A percentile compares a stretch with the other conserved stretches of the same genome.
These are phyloP conservation scores for Scrobipalpa costella DNA, from an alignment of 2,888 invertebrate species.

Conservation along the genomic window DNA sequence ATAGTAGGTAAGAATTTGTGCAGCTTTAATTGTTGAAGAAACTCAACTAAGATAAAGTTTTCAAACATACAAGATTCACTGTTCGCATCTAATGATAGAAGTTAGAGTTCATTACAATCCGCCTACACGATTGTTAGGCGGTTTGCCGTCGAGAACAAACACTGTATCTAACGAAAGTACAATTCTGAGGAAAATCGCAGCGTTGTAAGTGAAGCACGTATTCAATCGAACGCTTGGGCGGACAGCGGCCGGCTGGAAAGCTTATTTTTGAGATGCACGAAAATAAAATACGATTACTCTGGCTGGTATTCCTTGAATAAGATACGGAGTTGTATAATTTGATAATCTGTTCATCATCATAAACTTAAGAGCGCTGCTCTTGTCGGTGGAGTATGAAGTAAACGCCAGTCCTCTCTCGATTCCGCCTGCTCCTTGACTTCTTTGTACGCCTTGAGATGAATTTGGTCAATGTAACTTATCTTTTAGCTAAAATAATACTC, in stretches of 20 bases:
- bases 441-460: no score
- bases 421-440: no score
- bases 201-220: constrained; percentile 58
- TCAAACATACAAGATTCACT: not conserved
- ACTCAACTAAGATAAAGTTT: not conserved
- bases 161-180: constrained; percentile 21
- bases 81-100: not conserved
- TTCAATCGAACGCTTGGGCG: constrained; percentile 58
- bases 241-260: constrained; percentile 36
- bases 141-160: constrained; percentile 20
- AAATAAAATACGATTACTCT: no score
- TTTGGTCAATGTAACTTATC: no score
- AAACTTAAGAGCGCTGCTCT: no score
- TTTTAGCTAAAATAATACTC: no score
- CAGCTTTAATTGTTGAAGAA: not conserved
- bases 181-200: constrained; percentile 37
- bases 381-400: no score
- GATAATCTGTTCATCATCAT: no score
- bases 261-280: constrained; percentile 36
- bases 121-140: constrained; percentile 32
- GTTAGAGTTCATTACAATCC: constrained; percentile 16
- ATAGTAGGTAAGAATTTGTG: not conserved
- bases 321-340: no score
- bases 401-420: no score
- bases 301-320: no score